Percentiles rank a stretch among this genome's conserved stretches.
Evolutionary conservation across 2,888 invertebrate genomes (phyloP).

Genomic region (Clanis bilineata): DNA sequence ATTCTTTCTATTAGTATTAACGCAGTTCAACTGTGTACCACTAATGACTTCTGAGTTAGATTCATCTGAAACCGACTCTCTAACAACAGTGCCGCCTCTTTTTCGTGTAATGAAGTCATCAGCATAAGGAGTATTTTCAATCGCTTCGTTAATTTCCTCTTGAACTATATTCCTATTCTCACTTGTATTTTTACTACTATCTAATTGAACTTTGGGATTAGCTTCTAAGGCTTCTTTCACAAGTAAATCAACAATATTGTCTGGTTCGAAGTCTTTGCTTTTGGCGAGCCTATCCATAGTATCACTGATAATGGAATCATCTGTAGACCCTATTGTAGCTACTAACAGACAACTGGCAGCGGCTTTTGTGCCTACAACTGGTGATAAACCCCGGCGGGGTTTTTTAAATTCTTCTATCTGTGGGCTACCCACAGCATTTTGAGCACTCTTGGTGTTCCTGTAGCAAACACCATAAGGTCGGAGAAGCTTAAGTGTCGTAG

Average conservation of each 20-base stretch:
- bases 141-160: constrained; percentile 35
- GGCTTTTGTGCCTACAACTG: constrained; percentile 38
- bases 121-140: constrained; percentile 42
- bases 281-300: constrained; percentile 50
- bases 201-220: constrained; percentile 27
- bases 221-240: constrained; percentile 53
- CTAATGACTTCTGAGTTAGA: constrained; percentile 53
- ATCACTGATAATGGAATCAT: constrained; percentile 54
- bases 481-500: constrained; percentile 33
- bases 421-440: constrained; percentile 34
- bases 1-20: constrained; percentile 36
- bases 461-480: constrained; percentile 40
- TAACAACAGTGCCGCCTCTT: constrained; percentile 32
- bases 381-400: constrained; percentile 27
- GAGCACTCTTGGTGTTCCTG: constrained; percentile 34
- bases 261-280: constrained; percentile 40
- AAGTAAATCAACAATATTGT: constrained; percentile 54
- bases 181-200: constrained; percentile 42
- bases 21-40: constrained; percentile 46
- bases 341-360: constrained; percentile 46
- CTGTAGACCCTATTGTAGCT: constrained; percentile 50
- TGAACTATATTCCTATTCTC: constrained; percentile 35
- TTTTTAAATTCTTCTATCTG: constrained; percentile 18
- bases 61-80: constrained; percentile 55
- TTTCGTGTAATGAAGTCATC: constrained; percentile 21